Conservation (phyloP, 1,140 invertebrate genomes). For the Leptinotarsa lineolata region DNA sequence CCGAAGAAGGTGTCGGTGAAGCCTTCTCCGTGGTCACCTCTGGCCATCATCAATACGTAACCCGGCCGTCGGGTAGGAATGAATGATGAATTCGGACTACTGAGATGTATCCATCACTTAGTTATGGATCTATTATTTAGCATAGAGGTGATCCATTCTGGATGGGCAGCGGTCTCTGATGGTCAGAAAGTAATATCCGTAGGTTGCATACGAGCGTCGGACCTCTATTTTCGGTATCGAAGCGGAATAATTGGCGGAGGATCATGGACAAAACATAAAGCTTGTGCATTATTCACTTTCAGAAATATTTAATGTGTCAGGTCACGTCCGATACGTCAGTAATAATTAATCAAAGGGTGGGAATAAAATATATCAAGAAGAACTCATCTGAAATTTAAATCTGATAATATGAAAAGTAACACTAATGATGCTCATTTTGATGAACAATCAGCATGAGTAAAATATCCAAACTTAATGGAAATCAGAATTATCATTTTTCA, state of each 20-base stretch:
- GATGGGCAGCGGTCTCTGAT: conserved; percentile 2
- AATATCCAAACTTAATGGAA: too few relatives aligned
- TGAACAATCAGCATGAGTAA: too few relatives aligned
- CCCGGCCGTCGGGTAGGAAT: conserved; percentile 34
- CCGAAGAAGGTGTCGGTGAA: conserved; percentile 41
- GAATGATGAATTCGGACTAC: conserved; percentile 48
- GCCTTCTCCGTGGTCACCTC: conserved; percentile 47
- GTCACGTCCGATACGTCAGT: too few relatives aligned
- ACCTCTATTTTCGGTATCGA: neutral
- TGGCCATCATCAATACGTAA: conserved; percentile 48
- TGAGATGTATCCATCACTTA: conserved; percentile 48
- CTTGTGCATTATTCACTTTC: neutral
- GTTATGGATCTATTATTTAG: conserved; percentile 27
- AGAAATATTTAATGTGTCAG: neutral
- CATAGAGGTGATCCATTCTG: conserved; percentile 1
- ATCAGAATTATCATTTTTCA: too few relatives aligned
- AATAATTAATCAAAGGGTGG: too few relatives aligned
- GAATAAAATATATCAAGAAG: too few relatives aligned
- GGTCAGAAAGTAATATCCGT: too few relatives aligned
- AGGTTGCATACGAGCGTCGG: too few relatives aligned
- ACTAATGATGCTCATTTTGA: too few relatives aligned
- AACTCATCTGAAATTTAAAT: too few relatives aligned
- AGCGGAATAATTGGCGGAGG: neutral
- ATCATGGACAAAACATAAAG: neutral
- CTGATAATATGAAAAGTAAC: too few relatives aligned